These are phyloP conservation scores for Maniola hyperantus DNA, from an alignment of 2,888 invertebrate species.

Conservation along the genomic window DNA sequence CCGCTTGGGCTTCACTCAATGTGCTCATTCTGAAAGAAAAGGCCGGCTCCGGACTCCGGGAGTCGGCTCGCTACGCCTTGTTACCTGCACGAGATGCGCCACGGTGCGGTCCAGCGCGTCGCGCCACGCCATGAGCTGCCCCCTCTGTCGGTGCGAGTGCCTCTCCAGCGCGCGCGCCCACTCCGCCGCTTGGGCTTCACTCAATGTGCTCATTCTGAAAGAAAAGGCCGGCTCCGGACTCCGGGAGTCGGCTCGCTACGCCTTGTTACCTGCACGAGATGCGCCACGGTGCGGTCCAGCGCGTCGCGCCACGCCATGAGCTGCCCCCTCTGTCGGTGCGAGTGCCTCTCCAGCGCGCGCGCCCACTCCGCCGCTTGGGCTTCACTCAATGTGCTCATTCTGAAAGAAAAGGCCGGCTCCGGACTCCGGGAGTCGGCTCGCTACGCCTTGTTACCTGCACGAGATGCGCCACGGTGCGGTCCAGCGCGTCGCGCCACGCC, in stretches of 20 bases:
- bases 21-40: slow-evolving; percentile 36
- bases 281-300: slow-evolving; percentile 86
- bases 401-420: no score
- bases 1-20: slow-evolving; percentile 50
- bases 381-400: slow-evolving; percentile 32
- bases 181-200: slow-evolving; percentile 78
- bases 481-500: slow-evolving; percentile 91
- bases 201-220: slow-evolving; percentile 34
- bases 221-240: no score
- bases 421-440: no score
- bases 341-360: slow-evolving; percentile 89
- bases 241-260: no score
- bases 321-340: slow-evolving; percentile 90
- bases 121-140: slow-evolving; percentile 93
- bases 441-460: slow-evolving; percentile 82
- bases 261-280: slow-evolving; percentile 89
- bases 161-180: slow-evolving; percentile 91
- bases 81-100: slow-evolving; percentile 87
- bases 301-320: slow-evolving; percentile 92
- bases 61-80: no score
- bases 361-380: slow-evolving; percentile 88
- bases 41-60: no score
- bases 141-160: slow-evolving; percentile 90
- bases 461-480: slow-evolving; percentile 87
- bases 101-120: slow-evolving; percentile 88